Percentiles rank a stretch among this genome's conserved stretches.
These are phyloP conservation scores for Erethizon dorsatum DNA, from an alignment of 2,797 vertebrate genomes.

Conservation along the genomic window DNA sequence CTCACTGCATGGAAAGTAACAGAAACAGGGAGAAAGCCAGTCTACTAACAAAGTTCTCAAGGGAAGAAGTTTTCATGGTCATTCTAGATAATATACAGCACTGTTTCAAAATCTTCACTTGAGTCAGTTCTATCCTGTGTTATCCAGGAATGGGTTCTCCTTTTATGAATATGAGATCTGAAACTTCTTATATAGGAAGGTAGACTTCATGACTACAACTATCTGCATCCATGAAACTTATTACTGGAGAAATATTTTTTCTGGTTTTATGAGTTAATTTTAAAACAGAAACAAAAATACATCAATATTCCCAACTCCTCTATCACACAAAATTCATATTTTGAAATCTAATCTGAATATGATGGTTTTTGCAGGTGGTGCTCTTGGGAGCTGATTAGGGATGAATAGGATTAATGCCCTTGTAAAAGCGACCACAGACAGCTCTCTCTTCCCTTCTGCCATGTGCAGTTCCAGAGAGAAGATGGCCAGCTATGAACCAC, in stretches of 20 bases:
- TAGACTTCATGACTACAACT: neutral
- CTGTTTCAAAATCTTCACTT: slow-evolving; percentile 2
- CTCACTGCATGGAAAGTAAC: neutral
- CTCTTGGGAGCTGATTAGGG: neutral
- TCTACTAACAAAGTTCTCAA: slow-evolving; percentile 53
- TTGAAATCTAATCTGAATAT: neutral
- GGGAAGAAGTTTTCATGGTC: slow-evolving; percentile 47
- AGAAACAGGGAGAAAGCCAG: neutral
- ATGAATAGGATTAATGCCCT: neutral
- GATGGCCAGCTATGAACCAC: neutral
- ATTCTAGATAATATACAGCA: neutral
- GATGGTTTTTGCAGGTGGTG: neutral
- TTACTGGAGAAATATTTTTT: neutral
- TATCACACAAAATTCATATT: neutral
- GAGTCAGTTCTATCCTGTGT: neutral
- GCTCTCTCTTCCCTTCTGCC: neutral
- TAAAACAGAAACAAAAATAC: neutral
- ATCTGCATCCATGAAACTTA: neutral
- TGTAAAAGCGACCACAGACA: neutral
- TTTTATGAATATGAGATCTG: neutral
- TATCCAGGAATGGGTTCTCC: neutral
- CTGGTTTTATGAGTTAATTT: neutral
- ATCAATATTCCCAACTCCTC: neutral
- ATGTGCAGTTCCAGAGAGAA: neutral
- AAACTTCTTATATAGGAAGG: neutral